Base-by-base conservation (phyloP, 2,797 vertebrate species). In the Schizopygopsis malacanthus region DNA sequence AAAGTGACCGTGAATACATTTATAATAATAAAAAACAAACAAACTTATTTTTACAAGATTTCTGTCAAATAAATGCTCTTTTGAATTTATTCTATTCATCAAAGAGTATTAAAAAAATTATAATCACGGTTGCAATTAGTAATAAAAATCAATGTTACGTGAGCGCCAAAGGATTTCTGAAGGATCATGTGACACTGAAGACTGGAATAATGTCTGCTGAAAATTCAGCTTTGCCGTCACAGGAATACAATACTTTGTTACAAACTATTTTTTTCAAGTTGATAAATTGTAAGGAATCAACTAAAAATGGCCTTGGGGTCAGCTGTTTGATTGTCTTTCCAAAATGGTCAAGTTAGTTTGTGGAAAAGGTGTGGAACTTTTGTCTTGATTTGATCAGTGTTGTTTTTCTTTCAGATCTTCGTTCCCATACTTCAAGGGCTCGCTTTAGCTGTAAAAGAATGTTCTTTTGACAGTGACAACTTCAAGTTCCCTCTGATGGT, bases 401-500 rank as follows among this genome's bases (percentile, higher is more conserved):
- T 71, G 37, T 80, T 86, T 7, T 41, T 59, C 86, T 87, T 89
- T n/a, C 93, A 99, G 98, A 99, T 99, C 89, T 99, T 99, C 90
- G 93, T 97, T 93, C 98, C 98, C 70, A 97, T 99, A 90, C 96
- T 99, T 90, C 97, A 98, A 94, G 98, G 98, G 78, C 93, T 99
- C 90, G 96, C 96, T 89, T 93, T 95, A 89, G 97, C 98, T 91
- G 97, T 97, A 89, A 99, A 98, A 96, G 98, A 99, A 93, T 98
- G 97, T 93, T 99, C 98, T 87, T 97, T 99, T 22, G 98, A 99
- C 87, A 98, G 97, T 84, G 98, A 99, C 94, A 98, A 98, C 94
- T 99, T 98, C 92, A 99, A 99, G 94, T 99, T 97, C 77, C 98
- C 98, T 25, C 96, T 99, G 70, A 98, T 99, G 98, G 98, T 99